These are phyloP conservation scores for Thalpophila matura DNA, from an alignment of 2,888 invertebrate genomes.

Conservation along the genomic window DNA sequence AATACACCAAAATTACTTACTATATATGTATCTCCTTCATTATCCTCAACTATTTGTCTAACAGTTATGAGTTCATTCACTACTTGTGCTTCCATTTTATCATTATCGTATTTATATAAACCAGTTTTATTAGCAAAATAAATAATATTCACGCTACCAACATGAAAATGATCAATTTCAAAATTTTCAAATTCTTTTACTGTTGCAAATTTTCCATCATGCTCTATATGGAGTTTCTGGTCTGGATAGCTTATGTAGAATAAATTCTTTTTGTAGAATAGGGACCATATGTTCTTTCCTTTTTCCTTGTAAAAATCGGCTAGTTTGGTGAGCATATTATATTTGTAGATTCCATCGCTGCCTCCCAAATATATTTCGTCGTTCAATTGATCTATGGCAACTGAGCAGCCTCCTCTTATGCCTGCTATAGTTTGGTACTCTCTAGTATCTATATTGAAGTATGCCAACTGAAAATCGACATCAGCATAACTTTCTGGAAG, in stretches of 20 bases:
- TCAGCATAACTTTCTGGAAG: slow-evolving; percentile 73
- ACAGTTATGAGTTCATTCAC: slow-evolving; percentile 74
- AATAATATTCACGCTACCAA: slow-evolving; percentile 67
- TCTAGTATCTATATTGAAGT: slow-evolving; percentile 70
- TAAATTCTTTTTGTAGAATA: slow-evolving; percentile 75
- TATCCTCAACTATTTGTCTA: slow-evolving; percentile 79
- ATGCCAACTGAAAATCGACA: slow-evolving; percentile 77
- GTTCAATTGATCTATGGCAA: slow-evolving; percentile 75
- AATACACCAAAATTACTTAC: slow-evolving; percentile 77
- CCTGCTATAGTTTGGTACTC: slow-evolving; percentile 75
- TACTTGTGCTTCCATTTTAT: slow-evolving; percentile 49
- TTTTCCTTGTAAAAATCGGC: slow-evolving; percentile 78
- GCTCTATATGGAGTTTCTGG: slow-evolving; percentile 75
- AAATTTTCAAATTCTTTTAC: slow-evolving; percentile 77
- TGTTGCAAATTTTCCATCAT: slow-evolving; percentile 73
- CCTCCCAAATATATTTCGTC: slow-evolving; percentile 81
- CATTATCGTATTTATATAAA: slow-evolving; percentile 73
- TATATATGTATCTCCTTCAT: slow-evolving; percentile 73
- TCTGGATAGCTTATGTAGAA: slow-evolving; percentile 82
- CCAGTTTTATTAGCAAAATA: slow-evolving; percentile 79
- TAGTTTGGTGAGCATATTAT: slow-evolving; percentile 75
- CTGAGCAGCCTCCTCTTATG: slow-evolving; percentile 77
- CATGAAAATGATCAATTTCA: slow-evolving; percentile 78
- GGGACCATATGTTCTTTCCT: slow-evolving; percentile 77
- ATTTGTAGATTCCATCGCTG: slow-evolving; percentile 80